These are phyloP conservation scores for Omphaloscelis lunosa DNA, from an alignment of 2,888 invertebrate species.

Conservation along the genomic window DNA sequence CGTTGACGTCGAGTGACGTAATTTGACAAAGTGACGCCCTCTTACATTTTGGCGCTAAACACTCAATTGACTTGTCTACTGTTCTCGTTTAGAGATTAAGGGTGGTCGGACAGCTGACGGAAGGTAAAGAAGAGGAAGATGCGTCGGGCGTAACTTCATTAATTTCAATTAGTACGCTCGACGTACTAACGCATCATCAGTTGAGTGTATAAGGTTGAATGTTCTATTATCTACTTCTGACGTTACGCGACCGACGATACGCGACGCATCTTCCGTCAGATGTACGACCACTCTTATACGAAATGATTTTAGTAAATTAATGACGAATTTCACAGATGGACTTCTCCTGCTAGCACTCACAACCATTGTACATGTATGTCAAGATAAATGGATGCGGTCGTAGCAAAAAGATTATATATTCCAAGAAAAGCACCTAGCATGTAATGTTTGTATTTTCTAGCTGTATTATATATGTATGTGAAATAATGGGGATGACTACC, in stretches of 20 bases:
- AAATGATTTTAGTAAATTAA: not conserved
- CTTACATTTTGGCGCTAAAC: slow-evolving; percentile 24
- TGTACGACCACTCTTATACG: not conserved
- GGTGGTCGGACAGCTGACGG: too few species aligned
- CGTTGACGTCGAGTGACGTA: slow-evolving; percentile 23
- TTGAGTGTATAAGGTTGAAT: too few species aligned
- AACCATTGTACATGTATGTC: not conserved
- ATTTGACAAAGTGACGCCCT: slow-evolving; percentile 29
- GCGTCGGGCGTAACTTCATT: too few species aligned
- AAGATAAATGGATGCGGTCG: not conserved
- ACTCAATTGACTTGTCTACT: slow-evolving; percentile 10
- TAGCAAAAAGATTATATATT: not conserved
- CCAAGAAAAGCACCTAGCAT: not conserved
- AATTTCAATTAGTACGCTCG: too few species aligned
- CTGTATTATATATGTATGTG: not conserved
- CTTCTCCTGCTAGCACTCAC: not conserved
- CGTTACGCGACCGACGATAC: too few species aligned
- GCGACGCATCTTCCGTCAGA: too few species aligned
- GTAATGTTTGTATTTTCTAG: not conserved
- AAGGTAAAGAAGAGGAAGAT: too few species aligned
- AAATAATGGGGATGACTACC: not conserved
- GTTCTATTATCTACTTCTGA: too few species aligned
- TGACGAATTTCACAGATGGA: not conserved
- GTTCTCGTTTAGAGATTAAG: not conserved
- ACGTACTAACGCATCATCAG: too few species aligned